A percentile compares a stretch with the other conserved stretches of the same genome.
phyloP scores from a whole-genome alignment of 2,113 vertebrate genomes.

The Chelonoidis abingdonii region DNA sequence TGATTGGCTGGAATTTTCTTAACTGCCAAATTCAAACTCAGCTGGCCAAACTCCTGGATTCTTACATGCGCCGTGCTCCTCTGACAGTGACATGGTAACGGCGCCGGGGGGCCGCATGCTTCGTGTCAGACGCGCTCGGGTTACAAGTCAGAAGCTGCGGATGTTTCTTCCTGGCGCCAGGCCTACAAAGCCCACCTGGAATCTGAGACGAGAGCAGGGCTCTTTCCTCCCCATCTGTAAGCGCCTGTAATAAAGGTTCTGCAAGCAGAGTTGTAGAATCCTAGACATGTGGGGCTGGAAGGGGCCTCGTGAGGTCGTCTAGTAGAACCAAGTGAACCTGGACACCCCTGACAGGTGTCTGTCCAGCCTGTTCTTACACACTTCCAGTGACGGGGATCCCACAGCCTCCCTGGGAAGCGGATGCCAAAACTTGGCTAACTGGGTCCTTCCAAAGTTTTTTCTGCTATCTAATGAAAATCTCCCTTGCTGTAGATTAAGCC shows the following conservation, averaged over 20 bases:
- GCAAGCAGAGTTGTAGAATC: neutral
- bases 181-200: neutral
- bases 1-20: neutral
- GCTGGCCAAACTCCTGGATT: neutral
- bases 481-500: no score
- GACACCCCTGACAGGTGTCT: neutral
- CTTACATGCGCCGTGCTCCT: neutral
- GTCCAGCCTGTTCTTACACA: neutral
- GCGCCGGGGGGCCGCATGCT: neutral
- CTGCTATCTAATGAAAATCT: neutral
- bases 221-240: neutral
- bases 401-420: neutral
- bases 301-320: no score
- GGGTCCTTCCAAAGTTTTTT: rapidly evolving
- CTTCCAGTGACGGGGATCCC: neutral
- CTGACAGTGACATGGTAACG: neutral
- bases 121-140: neutral
- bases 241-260: neutral
- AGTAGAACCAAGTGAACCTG: neutral
- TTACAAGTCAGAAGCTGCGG: neutral
- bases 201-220: neutral
- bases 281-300: neutral
- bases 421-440: neutral
- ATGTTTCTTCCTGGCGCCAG: neutral
- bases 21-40: neutral